Evolutionary conservation across 2,797 vertebrate genomes (phyloP).

Genomic region (Gorsachius magnificus): DNA sequence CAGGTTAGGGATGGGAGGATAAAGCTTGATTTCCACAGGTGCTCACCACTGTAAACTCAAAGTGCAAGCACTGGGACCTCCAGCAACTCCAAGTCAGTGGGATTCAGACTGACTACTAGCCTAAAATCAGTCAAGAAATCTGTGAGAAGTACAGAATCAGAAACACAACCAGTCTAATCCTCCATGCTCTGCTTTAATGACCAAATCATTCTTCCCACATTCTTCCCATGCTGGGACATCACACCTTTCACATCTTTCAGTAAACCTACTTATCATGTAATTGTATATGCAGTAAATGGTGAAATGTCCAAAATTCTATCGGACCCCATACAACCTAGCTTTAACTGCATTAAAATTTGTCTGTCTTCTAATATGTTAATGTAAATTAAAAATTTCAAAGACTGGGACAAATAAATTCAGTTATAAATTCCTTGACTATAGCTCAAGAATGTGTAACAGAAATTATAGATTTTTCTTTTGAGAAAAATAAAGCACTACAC

Average conservation of each 20-base stretch:
- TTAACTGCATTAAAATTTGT: neutral
- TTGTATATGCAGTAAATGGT: neutral
- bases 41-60: neutral
- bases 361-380: neutral
- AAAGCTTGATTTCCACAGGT: neutral
- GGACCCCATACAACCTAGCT: neutral
- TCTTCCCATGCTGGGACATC: neutral
- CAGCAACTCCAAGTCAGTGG: neutral
- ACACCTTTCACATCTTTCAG: neutral
- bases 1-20: neutral
- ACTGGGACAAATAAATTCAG: neutral
- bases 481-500: constrained; percentile 2
- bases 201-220: neutral
- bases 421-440: neutral
- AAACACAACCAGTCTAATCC: neutral
- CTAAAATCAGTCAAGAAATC: neutral
- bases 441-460: neutral
- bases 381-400: neutral
- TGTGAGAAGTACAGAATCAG: neutral
- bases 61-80: neutral
- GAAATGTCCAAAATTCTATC: neutral
- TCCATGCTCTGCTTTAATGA: neutral
- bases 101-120: neutral
- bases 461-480: neutral
- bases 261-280: neutral